These are phyloP conservation scores for Cabera pusaria DNA, from an alignment of 2,888 invertebrate genomes.

Conservation along the genomic window DNA sequence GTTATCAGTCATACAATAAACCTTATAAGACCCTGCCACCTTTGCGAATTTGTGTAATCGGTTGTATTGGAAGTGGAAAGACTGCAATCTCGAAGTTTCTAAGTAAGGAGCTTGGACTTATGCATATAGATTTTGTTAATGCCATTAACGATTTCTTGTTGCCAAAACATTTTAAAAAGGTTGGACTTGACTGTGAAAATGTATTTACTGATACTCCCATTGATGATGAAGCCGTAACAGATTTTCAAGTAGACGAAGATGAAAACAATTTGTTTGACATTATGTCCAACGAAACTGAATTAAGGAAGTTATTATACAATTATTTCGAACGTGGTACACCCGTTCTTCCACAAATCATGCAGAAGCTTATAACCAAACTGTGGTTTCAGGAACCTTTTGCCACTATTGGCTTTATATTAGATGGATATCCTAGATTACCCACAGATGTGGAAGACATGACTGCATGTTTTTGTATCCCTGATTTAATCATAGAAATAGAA, in stretches of 20 bases:
- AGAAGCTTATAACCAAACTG: constrained; percentile 65
- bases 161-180: constrained; percentile 69
- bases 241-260: constrained; percentile 65
- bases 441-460: constrained; percentile 81
- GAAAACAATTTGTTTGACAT: constrained; percentile 52
- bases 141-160: constrained; percentile 57
- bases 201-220: constrained; percentile 52
- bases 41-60: constrained; percentile 82
- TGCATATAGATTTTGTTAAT: constrained; percentile 75
- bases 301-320: constrained; percentile 60
- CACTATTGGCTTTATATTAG: constrained; percentile 80
- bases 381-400: constrained; percentile 81
- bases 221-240: constrained; percentile 59
- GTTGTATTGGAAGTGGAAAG: constrained; percentile 81
- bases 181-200: constrained; percentile 71
- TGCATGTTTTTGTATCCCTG: constrained; percentile 79
- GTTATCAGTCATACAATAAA: constrained; percentile 69
- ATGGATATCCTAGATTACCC: constrained; percentile 84
- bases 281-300: constrained; percentile 61
- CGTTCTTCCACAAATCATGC: constrained; percentile 67
- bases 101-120: constrained; percentile 80
- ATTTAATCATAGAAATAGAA: constrained; percentile 80
- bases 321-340: constrained; percentile 77
- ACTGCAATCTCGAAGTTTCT: constrained; percentile 72
- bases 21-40: constrained; percentile 73